Conservation (phyloP, 2,113 vertebrate species). For the Chamaetylas fuelleborni region DNA sequence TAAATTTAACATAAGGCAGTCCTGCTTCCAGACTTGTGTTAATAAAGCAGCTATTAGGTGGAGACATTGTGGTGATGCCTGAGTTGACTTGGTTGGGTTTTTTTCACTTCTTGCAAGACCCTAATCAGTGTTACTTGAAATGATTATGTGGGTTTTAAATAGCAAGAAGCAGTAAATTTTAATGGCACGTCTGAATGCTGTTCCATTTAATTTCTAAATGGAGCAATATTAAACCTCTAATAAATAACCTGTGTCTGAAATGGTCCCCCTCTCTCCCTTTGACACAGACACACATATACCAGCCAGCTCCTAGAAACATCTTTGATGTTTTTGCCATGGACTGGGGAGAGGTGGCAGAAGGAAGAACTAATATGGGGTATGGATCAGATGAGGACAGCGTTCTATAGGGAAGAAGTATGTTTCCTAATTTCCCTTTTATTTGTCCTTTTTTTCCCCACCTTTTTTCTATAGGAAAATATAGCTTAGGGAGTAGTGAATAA, state of each 20-base stretch:
- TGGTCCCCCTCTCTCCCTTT: not conserved
- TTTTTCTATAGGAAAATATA: not conserved
- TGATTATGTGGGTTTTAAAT: slow-evolving; percentile 63
- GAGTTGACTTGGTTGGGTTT: not conserved
- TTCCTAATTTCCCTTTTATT: not conserved
- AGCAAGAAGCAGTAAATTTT: slow-evolving; percentile 55
- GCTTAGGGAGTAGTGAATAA: not conserved
- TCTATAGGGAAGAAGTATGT: not conserved
- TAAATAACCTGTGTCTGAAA: slow-evolving; percentile 16
- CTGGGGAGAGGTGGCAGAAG: not conserved
- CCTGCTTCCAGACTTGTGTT: slow-evolving; percentile 54
- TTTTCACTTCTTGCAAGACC: slow-evolving; percentile 63
- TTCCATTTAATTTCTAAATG: slow-evolving; percentile 33
- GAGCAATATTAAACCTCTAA: slow-evolving; percentile 20
- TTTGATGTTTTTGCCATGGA: not conserved
- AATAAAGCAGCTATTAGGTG: slow-evolving; percentile 66
- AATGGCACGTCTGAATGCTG: slow-evolving; percentile 18
- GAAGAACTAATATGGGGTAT: not conserved
- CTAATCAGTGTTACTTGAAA: slow-evolving; percentile 68
- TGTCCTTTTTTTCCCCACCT: not conserved
- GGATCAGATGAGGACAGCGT: not conserved
- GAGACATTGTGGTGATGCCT: slow-evolving; percentile 53
- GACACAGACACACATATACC: not conserved
- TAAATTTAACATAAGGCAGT: not conserved
- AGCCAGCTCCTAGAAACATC: not conserved